These are phyloP conservation scores for Odontamblyopus lacepedii DNA, from an alignment of 2,797 vertebrate genomes.

Conservation along the genomic window DNA sequence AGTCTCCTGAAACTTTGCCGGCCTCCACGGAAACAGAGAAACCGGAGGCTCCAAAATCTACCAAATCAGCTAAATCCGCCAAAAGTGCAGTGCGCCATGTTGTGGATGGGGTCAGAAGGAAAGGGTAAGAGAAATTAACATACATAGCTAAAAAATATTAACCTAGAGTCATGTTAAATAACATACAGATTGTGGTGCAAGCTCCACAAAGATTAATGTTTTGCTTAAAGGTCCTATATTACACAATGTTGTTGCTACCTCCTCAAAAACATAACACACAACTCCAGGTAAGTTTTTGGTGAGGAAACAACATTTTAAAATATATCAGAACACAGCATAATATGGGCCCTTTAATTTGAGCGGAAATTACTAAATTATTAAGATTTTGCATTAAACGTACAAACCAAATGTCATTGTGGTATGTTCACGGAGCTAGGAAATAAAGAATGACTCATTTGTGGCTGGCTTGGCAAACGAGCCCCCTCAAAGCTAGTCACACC, in stretches of 20 bases:
- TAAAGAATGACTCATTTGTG: not conserved
- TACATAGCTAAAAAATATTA: not conserved
- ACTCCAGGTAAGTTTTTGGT: no score
- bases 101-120: slow-evolving; percentile 75
- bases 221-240: no score
- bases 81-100: slow-evolving; percentile 67
- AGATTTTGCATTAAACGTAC: not conserved
- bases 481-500: not conserved
- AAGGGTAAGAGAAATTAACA: slow-evolving; percentile 76
- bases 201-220: no score
- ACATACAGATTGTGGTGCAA: no score
- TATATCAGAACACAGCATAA: no score
- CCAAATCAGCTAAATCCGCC: slow-evolving; percentile 46
- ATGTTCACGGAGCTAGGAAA: not conserved
- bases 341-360: not conserved
- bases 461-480: not conserved
- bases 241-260: no score
- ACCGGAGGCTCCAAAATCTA: slow-evolving; percentile 66
- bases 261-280: no score
- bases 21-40: slow-evolving; percentile 45
- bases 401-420: not conserved
- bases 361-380: not conserved
- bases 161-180: not conserved
- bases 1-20: slow-evolving; percentile 42
- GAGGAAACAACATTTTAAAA: no score